Evolutionary conservation across 2,113 vertebrate genomes (phyloP).

Genomic region (Sebastes fasciatus): DNA sequence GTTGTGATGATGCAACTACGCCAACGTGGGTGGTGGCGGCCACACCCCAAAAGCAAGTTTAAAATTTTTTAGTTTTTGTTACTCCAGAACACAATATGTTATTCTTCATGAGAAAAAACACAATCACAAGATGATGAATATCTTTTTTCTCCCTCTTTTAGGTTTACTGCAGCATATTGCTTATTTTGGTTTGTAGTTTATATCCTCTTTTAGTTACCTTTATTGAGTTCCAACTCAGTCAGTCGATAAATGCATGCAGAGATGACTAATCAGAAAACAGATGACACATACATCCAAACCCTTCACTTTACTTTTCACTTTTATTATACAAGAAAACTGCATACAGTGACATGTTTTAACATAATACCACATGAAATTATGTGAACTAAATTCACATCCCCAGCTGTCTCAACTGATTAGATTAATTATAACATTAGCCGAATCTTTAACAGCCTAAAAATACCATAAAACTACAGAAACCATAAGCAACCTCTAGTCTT

Average conservation of each 20-base stretch:
- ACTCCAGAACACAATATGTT: not conserved
- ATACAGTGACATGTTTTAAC: too few species aligned
- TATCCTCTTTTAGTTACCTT: not conserved
- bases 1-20: too few species aligned
- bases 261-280: too few species aligned
- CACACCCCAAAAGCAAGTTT: not conserved
- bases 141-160: not conserved
- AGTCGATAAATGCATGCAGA: too few species aligned
- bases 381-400: not conserved
- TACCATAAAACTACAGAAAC: not conserved
- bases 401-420: not conserved
- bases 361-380: too few species aligned
- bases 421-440: not conserved
- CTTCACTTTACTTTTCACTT: too few species aligned
- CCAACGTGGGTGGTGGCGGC: too few species aligned
- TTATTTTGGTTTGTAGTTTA: not conserved
- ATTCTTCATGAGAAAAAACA: not conserved
- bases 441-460: not conserved
- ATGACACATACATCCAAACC: too few species aligned
- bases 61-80: not conserved
- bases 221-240: not conserved
- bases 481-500: not conserved
- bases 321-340: too few species aligned
- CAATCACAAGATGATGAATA: not conserved
- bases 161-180: not conserved